Conservation (phyloP, 2,797 vertebrate genomes). For the Protonibea diacanthus region DNA sequence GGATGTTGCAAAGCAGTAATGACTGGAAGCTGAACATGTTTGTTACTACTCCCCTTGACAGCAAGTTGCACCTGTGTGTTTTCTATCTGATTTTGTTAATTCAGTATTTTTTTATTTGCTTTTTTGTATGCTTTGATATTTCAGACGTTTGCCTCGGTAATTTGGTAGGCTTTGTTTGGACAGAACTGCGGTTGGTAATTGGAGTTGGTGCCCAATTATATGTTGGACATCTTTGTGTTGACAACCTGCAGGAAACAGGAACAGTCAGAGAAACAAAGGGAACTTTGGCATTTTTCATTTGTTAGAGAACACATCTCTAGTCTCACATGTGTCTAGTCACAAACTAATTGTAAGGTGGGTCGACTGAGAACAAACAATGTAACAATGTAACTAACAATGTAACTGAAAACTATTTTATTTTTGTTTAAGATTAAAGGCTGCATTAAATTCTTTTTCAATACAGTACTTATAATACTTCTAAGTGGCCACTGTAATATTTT, state of each 20-base stretch:
- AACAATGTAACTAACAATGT: background rate
- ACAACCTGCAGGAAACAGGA: background rate
- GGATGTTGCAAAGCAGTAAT: constrained; percentile 17
- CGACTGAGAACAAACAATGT: background rate
- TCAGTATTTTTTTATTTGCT: background rate
- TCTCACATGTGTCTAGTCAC: background rate
- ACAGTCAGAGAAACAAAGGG: background rate
- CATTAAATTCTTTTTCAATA: background rate
- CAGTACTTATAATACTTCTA: no score
- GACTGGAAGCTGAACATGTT: constrained; percentile 18
- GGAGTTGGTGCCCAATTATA: constrained; percentile 2
- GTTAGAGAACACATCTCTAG: background rate
- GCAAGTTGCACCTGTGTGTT: background rate
- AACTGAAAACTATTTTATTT: background rate
- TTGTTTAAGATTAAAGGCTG: background rate
- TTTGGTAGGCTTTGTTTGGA: background rate
- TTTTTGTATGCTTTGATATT: background rate
- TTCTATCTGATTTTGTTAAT: background rate
- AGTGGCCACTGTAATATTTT: background rate
- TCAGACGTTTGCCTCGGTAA: background rate
- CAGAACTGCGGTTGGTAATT: background rate
- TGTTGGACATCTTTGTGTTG: background rate
- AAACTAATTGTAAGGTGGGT: background rate
- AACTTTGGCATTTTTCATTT: background rate
- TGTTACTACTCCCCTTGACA: background rate